Evolutionary conservation across 2,888 invertebrate species (phyloP).

Genomic region (Torymus auratus): DNA sequence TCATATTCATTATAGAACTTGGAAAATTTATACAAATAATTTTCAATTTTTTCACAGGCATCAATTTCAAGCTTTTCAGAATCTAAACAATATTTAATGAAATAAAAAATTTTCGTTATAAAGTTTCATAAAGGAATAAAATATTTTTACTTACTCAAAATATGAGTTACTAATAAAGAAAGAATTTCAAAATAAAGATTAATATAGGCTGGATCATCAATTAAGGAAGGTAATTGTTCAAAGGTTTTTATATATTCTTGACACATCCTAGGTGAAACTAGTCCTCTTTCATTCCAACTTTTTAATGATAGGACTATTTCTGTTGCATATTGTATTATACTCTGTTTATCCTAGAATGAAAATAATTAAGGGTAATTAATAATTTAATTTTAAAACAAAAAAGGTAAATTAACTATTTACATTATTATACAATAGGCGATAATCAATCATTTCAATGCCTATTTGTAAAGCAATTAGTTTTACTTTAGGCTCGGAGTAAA

Average conservation of each 20-base stretch:
- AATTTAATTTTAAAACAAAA: constrained; percentile 3
- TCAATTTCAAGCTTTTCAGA: constrained; percentile 61
- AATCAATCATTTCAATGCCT: constrained; percentile 64
- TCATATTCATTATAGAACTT: constrained; percentile 61
- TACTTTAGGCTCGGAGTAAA: constrained; percentile 64
- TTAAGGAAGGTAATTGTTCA: constrained; percentile 59
- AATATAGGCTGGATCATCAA: constrained; percentile 57
- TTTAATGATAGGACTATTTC: constrained; percentile 68
- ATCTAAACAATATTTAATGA: constrained; percentile 37
- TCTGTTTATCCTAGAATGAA: constrained; percentile 61
- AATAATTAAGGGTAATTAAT: constrained; percentile 3
- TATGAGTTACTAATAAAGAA: constrained; percentile 62
- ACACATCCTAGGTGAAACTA: constrained; percentile 58
- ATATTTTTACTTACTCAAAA: constrained; percentile 63
- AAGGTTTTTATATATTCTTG: constrained; percentile 60
- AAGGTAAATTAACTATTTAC: constrained; percentile 56
- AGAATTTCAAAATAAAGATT: constrained; percentile 69
- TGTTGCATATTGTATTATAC: constrained; percentile 62
- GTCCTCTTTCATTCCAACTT: constrained; percentile 63
- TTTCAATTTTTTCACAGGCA: constrained; percentile 66
- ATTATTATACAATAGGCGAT: constrained; percentile 59
- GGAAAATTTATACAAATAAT: constrained; percentile 65
- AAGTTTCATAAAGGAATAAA: not conserved
- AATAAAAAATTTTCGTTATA: constrained; percentile 14
- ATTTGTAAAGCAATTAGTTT: constrained; percentile 68